Evolutionary conservation across 2,113 vertebrate genomes (phyloP), one percentile per base, ranked within the genome.

Genomic region (Pseudorasbora parva): DNA sequence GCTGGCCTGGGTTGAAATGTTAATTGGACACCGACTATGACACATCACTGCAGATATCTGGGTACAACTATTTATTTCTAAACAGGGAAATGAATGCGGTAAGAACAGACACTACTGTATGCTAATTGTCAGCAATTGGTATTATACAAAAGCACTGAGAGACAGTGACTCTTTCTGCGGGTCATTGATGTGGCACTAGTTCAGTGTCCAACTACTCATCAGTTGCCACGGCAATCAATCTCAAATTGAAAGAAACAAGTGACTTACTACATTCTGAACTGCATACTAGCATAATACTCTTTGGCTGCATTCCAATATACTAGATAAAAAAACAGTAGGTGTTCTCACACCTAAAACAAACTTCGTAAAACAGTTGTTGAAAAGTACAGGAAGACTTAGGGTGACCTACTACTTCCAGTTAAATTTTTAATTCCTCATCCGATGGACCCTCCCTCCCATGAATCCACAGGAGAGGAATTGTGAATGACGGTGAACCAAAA

Each of bases 21-120:
- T 73, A 64, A 81, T 64, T 14, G n/a, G 72, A 59, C 9, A 49
- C 78, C 8, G 15, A 43, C 56, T 78, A 21, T 30, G 60, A 66
- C 15, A 66, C 78, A 49, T 62, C 23, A 66, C 17, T 64, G 41
- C 4, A 2, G 41, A 49, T 64, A 25, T 77, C 25, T 77, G 30
- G 9, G 30, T 15, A n/a, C 33, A 69, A 71, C 10, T 5, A 21
- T 41, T 77, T 41, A 59, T 59, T 77, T 30, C 49, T 37, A 4
- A 76, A 25, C 54, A 54, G 27, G 8, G 17, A 75, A 56, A 76
- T 56, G 5, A 75, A 75, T 9, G 14, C 27, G 25, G 23, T 30
- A 17, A 33, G 5, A 37, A 8, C 3, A 49, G 49, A 75, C 2
- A 2, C 1, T 30, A 30, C 1, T 30, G 30, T 3, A 3, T 30